phyloP scores from a whole-genome alignment of 2,113 vertebrate species.

The Diadophis punctatus region DNA sequence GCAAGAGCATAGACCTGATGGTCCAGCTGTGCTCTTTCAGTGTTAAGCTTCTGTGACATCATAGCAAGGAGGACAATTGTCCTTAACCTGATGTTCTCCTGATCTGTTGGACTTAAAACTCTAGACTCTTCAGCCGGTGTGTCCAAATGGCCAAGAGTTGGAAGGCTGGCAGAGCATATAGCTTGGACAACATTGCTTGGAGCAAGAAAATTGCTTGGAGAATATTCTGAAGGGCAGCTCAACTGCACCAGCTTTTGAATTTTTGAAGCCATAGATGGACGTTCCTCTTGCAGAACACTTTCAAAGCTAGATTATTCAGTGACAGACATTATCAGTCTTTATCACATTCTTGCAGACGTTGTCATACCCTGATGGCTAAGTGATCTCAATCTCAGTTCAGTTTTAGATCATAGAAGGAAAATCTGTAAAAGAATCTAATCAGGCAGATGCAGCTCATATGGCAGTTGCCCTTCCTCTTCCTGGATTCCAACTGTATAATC shows the following conservation, averaged over 20 bases:
- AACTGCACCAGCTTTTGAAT: not conserved
- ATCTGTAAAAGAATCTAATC: constrained; percentile 54
- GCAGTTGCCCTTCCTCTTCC: constrained; percentile 8
- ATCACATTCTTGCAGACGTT: fast-evolving
- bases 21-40: not conserved
- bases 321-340: not conserved
- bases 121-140: not conserved
- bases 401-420: constrained; percentile 3
- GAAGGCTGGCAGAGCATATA: not conserved
- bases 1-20: not conserved
- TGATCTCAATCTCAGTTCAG: fast-evolving
- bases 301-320: not conserved
- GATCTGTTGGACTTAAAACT: not conserved
- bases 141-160: not conserved
- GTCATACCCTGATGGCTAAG: not conserved
- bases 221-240: not conserved
- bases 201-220: not conserved
- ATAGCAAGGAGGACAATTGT: not conserved
- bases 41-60: not conserved
- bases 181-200: not conserved
- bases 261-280: too few relatives aligned
- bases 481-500: not conserved
- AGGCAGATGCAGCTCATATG: not conserved
- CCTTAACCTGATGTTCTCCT: not conserved
- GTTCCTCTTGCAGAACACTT: fast-evolving